Conservation (phyloP, 1,140 invertebrate genomes). For the Polypedilum pembai region DNA sequence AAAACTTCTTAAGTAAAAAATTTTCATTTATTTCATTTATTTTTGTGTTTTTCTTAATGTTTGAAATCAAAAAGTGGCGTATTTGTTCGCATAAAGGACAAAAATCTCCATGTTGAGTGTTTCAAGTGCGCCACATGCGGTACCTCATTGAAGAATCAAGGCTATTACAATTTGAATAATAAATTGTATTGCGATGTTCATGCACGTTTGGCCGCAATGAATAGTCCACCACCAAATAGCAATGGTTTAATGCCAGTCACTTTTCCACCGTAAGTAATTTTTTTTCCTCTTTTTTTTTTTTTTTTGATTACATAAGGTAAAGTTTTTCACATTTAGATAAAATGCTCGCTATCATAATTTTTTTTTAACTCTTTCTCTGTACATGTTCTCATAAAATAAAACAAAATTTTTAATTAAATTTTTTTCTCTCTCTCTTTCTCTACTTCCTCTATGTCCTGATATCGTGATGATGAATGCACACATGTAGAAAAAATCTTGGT, state of each 20-base stretch:
- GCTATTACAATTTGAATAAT: constrained; percentile 91
- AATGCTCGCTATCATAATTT: not conserved
- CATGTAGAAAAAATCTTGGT: constrained; percentile 39
- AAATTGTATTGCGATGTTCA: constrained; percentile 96
- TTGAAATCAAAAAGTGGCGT: constrained; percentile 66
- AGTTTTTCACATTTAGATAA: not conserved
- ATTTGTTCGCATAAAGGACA: constrained; percentile 92
- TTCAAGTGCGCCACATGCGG: constrained; percentile 96
- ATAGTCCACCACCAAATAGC: constrained; percentile 67
- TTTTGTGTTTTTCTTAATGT: constrained; percentile 24
- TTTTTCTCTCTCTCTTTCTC: constrained; percentile 23
- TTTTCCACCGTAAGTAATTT: constrained; percentile 63
- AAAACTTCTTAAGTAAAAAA: not conserved
- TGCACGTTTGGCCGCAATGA: constrained; percentile 78
- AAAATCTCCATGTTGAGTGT: constrained; percentile 92
- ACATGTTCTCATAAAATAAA: not conserved
- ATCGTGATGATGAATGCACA: constrained; percentile 32
- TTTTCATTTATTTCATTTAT: constrained; percentile 26
- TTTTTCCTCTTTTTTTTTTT: not conserved
- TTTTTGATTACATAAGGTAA: not conserved
- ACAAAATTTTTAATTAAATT: constrained; percentile 4
- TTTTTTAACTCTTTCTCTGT: not conserved
- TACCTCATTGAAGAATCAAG: constrained; percentile 89
- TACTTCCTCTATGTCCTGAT: constrained; percentile 25
- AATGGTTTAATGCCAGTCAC: constrained; percentile 64